Evolutionary conservation across 1,140 invertebrate species (phyloP), one percentile per base, ranked within the genome.

Genomic region (Tetragonula clypearis): DNA sequence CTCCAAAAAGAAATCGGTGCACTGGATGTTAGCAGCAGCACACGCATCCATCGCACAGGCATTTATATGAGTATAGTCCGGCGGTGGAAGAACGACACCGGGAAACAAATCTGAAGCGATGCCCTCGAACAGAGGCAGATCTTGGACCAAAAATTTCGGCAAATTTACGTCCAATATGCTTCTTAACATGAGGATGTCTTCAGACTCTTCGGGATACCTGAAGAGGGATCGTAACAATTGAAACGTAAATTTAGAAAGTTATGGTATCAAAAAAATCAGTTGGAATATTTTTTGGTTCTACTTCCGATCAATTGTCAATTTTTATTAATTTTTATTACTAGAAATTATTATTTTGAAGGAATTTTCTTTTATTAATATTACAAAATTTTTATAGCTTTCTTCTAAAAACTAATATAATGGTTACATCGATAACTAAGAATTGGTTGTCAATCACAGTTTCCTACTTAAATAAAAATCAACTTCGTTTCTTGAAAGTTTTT

Each of bases 131-230:
- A 99, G 94, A 0, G 98, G 98, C 26, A 99, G 95, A 94, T 99
- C 98, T 90, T 97, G 97, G 84, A 97, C 96, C 19, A 99, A 95
- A 92, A 99, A 99, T 93, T 99, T 99, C 1, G 98, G 98, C 58
- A 99, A 93, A 95, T 99, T 99, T 12, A 99, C 98, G 94, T 99
- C 98, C 90, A 98, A 97, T 87, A 99, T 99, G 53, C 98, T 99
- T 15, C 98, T 95, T 81, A 99, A 92, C 84, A 99, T 96, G 8
- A 98, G 95, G 41, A 98, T 97, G 88, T 98, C 97, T 94, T 98
- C 97, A 23, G 96, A 96, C 92, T 98, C 97, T 66, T 98, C 96
- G 0, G 98, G 98, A 94, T 98, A 98, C 81, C 98, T 97, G 26
- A 99, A 94, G 95, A 62, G n/a, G 11, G 14, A 14, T 62, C 60